Evolutionary conservation across 53 echinoderm and acorn worm species (phyloP).

Genomic region (Apostichopus leukothele): DNA sequence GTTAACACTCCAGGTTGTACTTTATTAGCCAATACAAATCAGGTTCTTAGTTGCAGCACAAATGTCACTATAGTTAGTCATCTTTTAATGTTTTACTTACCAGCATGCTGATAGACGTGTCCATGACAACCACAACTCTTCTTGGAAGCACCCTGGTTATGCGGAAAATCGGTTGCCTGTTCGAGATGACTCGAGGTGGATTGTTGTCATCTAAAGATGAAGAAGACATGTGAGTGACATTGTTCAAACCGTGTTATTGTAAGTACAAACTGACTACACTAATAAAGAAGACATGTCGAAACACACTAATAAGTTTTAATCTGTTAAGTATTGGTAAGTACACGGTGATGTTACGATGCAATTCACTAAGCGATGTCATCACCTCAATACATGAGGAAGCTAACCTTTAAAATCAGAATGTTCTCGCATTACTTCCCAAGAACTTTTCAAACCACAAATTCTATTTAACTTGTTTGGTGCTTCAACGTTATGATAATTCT

Average conservation of each 20-base stretch:
- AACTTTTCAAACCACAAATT: slow-evolving; percentile 57
- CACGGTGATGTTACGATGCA: too few species aligned
- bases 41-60: too few species aligned
- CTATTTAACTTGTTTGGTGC: slow-evolving; percentile 68
- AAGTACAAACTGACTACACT: too few species aligned
- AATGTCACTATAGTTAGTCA: too few species aligned
- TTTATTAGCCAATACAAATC: too few species aligned
- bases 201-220: slow-evolving; percentile 11
- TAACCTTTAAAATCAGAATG: slow-evolving; percentile 59
- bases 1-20: too few species aligned
- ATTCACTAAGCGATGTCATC: too few species aligned
- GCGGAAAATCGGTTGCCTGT: slow-evolving; percentile 35
- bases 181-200: slow-evolving; percentile 13
- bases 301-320: too few species aligned
- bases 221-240: neutral
- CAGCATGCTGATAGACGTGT: slow-evolving; percentile 28
- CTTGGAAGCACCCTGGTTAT: slow-evolving; percentile 11
- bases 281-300: neutral
- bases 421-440: slow-evolving; percentile 63
- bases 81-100: neutral
- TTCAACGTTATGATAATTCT: slow-evolving; percentile 55
- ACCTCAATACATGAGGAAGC: too few species aligned
- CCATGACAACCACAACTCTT: slow-evolving; percentile 50
- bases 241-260: too few species aligned
- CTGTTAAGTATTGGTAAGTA: too few species aligned